These are phyloP conservation scores for Pogonomyrmex californicus DNA, from an alignment of 1,140 invertebrate species.

Conservation along the genomic window DNA sequence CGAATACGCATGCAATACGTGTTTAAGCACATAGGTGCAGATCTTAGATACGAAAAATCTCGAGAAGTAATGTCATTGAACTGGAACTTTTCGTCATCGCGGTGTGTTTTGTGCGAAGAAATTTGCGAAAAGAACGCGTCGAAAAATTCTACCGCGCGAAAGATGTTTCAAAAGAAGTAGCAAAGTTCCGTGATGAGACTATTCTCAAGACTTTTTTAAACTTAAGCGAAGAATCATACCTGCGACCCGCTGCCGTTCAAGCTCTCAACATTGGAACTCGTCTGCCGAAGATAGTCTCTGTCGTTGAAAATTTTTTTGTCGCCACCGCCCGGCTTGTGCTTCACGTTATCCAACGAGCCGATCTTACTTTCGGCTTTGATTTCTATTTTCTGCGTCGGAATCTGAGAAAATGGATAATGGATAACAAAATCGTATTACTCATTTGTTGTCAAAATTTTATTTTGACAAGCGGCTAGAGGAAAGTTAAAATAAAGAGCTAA, in stretches of 20 bases:
- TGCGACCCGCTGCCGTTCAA: conserved; percentile 89
- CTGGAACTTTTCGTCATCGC: background rate
- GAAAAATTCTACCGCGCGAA: background rate
- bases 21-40: conserved; percentile 61
- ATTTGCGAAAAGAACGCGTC: background rate
- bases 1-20: conserved; percentile 66
- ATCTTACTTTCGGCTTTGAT: conserved; percentile 95
- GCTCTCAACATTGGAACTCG: conserved; percentile 89
- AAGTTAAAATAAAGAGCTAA: conserved; percentile 15
- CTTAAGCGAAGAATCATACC: conserved; percentile 84
- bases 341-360: conserved; percentile 97
- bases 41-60: conserved; percentile 53
- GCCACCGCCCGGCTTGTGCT: conserved; percentile 97
- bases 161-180: background rate
- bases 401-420: conserved; percentile 88
- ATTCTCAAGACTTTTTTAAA: conserved; percentile 58
- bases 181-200: background rate
- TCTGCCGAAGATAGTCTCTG: conserved; percentile 96
- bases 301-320: conserved; percentile 98
- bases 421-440: background rate
- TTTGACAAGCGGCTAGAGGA: conserved; percentile 6
- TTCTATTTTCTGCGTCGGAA: conserved; percentile 95
- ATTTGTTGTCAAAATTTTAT: background rate
- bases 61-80: conserved; percentile 33
- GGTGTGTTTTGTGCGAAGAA: background rate